Evolutionary conservation across 2,888 invertebrate genomes (phyloP), one percentile per base, ranked within the genome.

Genomic region (Tricholauxania praeusta): DNA sequence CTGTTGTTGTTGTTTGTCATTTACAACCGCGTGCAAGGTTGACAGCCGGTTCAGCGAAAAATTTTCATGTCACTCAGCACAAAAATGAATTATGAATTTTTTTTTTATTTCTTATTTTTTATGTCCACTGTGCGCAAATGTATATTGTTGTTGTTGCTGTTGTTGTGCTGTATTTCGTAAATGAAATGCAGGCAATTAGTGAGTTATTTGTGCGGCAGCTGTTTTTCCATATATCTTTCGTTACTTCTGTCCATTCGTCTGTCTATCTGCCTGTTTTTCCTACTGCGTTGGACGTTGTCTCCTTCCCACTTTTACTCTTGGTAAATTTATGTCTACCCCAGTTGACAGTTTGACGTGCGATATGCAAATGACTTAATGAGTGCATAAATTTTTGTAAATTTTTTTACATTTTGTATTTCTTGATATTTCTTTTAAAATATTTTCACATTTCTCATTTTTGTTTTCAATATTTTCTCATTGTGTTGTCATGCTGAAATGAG

Each of bases 181-280:
- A 57, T 73, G 74, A 59, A 72, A 74, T 78, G 78, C 72, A 65
- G 77, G 83, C 83, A 83, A 83, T 83, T 83, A 83, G 82, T 81
- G 79, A 82, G 81, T 81, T 82, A 81, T 81, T 78, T 81, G 78
- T 78, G 76, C 80, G 80, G 80, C 83, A 83, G 83, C 83, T 83
- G 83, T 78, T 78, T 78, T 80, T 81, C 79, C 82, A 83, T 82
- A 80, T 82, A 82, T 83, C 79, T 80, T 78, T 69, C 7, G 14
- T 39, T 39, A 17, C 59, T 14, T 49, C 51, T 48, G 28, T 22
- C 32, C 48, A 51, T n/a, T 14, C 60, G 47, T 51, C 51, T 22
- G 28, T 10, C 47, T 65, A 28, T 65, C 32, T 49, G 51, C 12
- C 65, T 15, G 19, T n/a, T 28, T 22, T 53, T 53, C 39, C 65